These are phyloP conservation scores for Megamerina dolium DNA, from an alignment of 2,888 invertebrate species.

Conservation along the genomic window DNA sequence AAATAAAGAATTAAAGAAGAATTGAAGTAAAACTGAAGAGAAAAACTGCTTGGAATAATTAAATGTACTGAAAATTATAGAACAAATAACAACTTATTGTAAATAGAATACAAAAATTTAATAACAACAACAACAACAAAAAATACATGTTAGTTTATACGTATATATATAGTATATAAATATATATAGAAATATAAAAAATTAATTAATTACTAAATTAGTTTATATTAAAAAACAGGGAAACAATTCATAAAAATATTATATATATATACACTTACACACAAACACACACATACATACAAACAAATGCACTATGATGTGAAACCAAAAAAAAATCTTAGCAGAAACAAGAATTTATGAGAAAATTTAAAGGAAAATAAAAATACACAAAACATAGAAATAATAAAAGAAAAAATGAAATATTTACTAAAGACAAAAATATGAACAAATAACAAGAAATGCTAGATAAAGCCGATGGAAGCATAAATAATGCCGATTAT, in stretches of 20 bases:
- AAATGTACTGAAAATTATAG: conserved; percentile 1
- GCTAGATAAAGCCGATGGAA: too few relatives aligned
- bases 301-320: conserved; percentile 1
- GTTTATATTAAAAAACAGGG: conserved; percentile 32
- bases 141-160: conserved; percentile 11
- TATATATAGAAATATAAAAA: conserved; percentile 4
- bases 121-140: conserved; percentile 16
- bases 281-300: neutral
- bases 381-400: conserved; percentile 20
- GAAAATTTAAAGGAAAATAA: conserved; percentile 17
- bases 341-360: conserved; percentile 18
- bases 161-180: conserved; percentile 18
- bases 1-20: conserved; percentile 30
- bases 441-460: conserved; percentile 23
- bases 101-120: conserved; percentile 8
- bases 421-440: conserved; percentile 24
- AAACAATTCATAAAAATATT: conserved; percentile 37
- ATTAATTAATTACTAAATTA: conserved; percentile 15
- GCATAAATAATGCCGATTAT: conserved; percentile 24
- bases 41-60: neutral
- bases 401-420: conserved; percentile 27
- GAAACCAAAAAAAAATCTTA: conserved; percentile 12
- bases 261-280: conserved; percentile 4
- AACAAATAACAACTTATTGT: neutral
- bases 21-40: conserved; percentile 3